phyloP scores from a whole-genome alignment of 1,140 invertebrate genomes.

The Cherax destructor region DNA sequence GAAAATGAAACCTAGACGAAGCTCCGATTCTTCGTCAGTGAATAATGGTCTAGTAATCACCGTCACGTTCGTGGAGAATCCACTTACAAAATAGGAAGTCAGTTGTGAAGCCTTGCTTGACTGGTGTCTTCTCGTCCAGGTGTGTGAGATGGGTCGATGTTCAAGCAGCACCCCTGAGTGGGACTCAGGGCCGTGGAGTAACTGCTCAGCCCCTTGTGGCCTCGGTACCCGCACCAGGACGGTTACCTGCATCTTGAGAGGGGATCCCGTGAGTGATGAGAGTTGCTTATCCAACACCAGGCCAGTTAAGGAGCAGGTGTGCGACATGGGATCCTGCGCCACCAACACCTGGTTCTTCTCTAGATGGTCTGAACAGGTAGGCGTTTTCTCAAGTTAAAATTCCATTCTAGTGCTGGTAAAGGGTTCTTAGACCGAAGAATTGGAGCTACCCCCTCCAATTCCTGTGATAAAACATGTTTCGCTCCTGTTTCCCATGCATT shows the following conservation, averaged over 20 bases:
- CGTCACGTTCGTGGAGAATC: too few species aligned
- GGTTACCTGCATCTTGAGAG: constrained; percentile 78
- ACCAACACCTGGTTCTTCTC: constrained; percentile 76
- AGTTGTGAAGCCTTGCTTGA: too few species aligned
- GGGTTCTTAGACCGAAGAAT: too few species aligned
- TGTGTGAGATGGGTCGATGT: constrained; percentile 76
- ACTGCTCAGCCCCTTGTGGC: constrained; percentile 79
- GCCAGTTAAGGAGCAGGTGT: constrained; percentile 75
- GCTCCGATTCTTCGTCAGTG: too few species aligned
- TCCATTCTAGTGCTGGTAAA: too few species aligned
- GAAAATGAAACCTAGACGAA: too few species aligned
- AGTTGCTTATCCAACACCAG: constrained; percentile 73
- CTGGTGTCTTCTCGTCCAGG: background rate
- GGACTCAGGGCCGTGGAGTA: constrained; percentile 57
- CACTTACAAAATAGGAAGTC: too few species aligned
- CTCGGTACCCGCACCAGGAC: constrained; percentile 81
- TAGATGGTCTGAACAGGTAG: constrained; percentile 75
- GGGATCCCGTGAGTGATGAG: constrained; percentile 70
- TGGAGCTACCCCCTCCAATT: background rate
- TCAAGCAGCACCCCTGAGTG: constrained; percentile 73
- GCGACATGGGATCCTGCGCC: constrained; percentile 78
- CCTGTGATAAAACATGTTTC: background rate
- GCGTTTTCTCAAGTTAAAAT: background rate
- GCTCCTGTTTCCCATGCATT: background rate
- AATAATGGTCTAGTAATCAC: too few species aligned